Conservation (phyloP, 2,888 invertebrate genomes). For the Drosophila hamatofila region DNA sequence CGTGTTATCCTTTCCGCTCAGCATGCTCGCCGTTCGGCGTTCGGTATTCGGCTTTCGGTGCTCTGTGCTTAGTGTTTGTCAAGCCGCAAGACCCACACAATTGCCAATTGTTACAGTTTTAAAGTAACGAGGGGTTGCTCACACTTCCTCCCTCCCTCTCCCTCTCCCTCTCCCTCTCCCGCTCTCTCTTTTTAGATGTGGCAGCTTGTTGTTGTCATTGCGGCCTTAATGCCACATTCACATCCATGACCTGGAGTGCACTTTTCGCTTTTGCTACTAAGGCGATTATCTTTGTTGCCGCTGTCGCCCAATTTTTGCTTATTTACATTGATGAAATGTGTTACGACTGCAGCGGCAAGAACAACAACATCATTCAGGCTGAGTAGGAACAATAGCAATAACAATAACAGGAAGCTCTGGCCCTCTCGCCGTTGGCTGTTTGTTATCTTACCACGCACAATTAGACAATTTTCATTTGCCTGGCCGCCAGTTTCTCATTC, state of each 20-base stretch:
- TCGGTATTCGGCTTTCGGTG: not conserved
- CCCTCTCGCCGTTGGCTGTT: conserved; percentile 59
- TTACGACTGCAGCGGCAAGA: conserved; percentile 45
- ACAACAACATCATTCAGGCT: conserved; percentile 24
- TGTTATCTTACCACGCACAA: conserved; percentile 81
- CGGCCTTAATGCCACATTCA: conserved; percentile 61
- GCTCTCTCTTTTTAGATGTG: conserved; percentile 20
- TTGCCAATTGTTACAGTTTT: conserved; percentile 80
- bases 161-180: no score
- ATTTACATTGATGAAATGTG: conserved; percentile 78
- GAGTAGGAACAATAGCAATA: conserved; percentile 38
- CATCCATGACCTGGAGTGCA: conserved; percentile 69
- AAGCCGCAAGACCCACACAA: conserved; percentile 78
- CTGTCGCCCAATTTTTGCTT: conserved; percentile 65
- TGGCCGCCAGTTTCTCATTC: conserved; percentile 51
- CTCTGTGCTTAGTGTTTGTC: conserved; percentile 49
- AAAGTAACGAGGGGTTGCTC: conserved; percentile 55
- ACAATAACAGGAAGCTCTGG: conserved; percentile 75
- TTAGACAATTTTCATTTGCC: conserved; percentile 75
- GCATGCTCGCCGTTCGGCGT: conserved; percentile 7
- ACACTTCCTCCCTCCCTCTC: not conserved
- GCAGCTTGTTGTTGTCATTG: conserved; percentile 77
- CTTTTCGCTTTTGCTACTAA: conserved; percentile 67
- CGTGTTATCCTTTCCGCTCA: conserved; percentile 74
- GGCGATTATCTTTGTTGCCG: conserved; percentile 74